Percentiles rank a stretch among this genome's conserved stretches.
phyloP scores from a whole-genome alignment of 2,797 vertebrate species.

The Falco novaeseelandiae region DNA sequence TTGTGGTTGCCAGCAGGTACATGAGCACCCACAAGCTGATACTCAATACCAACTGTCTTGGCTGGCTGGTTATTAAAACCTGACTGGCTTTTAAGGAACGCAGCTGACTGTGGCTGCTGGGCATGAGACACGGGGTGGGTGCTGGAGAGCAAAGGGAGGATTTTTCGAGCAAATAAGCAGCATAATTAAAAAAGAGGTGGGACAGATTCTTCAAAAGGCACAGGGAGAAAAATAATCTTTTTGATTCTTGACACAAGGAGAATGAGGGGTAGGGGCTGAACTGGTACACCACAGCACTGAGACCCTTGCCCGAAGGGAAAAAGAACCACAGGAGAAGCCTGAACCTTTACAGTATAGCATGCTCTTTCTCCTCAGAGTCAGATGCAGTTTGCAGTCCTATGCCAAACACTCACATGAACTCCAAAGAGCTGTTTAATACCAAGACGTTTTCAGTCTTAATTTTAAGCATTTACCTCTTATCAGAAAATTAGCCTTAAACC shows the following conservation, averaged over 20 bases:
- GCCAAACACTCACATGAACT: neutral
- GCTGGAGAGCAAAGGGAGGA: neutral
- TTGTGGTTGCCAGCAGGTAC: neutral
- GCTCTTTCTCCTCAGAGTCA: neutral
- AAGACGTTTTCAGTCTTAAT: neutral
- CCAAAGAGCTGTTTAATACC: neutral
- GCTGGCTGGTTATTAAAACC: neutral
- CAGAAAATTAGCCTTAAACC: slow-evolving; percentile 5
- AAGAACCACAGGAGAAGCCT: neutral
- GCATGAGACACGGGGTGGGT: neutral
- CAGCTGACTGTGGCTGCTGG: neutral
- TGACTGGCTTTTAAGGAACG: neutral
- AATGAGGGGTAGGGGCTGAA: neutral
- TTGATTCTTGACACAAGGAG: neutral
- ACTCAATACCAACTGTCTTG: neutral
- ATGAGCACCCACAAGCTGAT: neutral
- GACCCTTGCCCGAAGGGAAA: neutral
- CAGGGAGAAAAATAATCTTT: neutral
- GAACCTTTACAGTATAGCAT: neutral
- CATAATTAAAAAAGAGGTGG: neutral
- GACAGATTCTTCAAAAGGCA: neutral
- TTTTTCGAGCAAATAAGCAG: neutral
- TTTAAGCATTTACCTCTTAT: neutral
- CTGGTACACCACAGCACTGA: neutral
- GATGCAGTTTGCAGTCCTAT: neutral